A percentile compares a stretch with the other conserved stretches of the same genome.
Evolutionary conservation across 2,113 vertebrate species (phyloP).

Genomic region (Siphamia tubifer): DNA sequence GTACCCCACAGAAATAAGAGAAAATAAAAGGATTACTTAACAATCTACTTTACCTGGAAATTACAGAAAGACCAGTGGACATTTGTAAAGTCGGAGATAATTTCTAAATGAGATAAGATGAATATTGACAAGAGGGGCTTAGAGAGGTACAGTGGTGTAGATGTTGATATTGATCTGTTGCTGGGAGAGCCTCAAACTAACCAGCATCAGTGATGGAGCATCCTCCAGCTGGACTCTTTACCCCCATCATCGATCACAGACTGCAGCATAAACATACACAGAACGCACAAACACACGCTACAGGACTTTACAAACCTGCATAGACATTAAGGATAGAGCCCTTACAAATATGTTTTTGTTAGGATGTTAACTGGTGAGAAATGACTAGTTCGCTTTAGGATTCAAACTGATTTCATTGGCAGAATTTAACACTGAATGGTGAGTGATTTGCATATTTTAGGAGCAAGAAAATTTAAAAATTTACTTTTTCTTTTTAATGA

Average conservation of each 20-base stretch:
- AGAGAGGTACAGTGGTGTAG: not conserved
- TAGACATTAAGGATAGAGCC: not conserved
- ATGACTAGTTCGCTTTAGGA: not conserved
- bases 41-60: no score
- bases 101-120: not conserved
- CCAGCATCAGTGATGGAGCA: conserved; percentile 17
- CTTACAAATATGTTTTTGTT: not conserved
- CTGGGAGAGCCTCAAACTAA: conserved; percentile 34
- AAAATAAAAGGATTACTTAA: no score
- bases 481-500: no score
- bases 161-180: not conserved
- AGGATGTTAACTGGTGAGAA: not conserved
- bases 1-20: no score
- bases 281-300: not conserved
- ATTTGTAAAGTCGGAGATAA: not conserved
- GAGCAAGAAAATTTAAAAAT: no score
- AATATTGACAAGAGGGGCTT: not conserved
- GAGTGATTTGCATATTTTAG: no score
- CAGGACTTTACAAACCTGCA: not conserved
- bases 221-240: conserved; percentile 7
- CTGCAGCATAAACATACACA: conserved; percentile 5
- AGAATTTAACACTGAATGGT: no score
- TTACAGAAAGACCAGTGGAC: no score
- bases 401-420: no score
- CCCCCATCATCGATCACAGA: conserved; percentile 49